phyloP scores from a whole-genome alignment of 2,113 vertebrate species.

The Erythrolamprus reginae region DNA sequence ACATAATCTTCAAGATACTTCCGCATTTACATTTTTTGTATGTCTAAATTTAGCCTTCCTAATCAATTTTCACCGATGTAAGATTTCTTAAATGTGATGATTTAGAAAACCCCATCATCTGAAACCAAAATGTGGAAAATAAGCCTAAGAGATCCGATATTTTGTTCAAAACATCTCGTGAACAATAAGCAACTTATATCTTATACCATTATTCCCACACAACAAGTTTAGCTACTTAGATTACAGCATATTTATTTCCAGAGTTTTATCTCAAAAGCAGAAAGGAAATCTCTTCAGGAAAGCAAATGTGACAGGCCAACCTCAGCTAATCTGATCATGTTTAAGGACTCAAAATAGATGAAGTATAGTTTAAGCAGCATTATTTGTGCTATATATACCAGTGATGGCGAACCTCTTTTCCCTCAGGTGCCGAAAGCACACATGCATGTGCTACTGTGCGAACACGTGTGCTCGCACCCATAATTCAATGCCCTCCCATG shows the following conservation, averaged over 20 bases:
- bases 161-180: not conserved
- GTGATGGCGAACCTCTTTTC: too few species aligned
- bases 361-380: not conserved
- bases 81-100: not conserved
- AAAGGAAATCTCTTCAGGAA: not conserved
- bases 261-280: not conserved
- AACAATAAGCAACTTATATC: not conserved
- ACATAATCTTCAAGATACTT: not conserved
- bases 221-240: not conserved
- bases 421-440: too few species aligned
- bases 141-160: not conserved
- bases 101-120: not conserved
- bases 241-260: not conserved
- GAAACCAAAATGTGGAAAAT: not conserved
- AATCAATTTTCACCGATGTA: not conserved
- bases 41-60: not conserved
- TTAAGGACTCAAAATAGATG: not conserved
- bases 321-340: not conserved
- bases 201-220: not conserved
- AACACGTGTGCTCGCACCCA: too few species aligned
- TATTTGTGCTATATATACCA: not conserved
- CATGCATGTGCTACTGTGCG: too few species aligned
- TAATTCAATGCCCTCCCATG: too few species aligned
- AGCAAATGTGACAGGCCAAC: not conserved
- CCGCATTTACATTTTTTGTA: not conserved